Percentiles rank a stretch among this genome's conserved stretches.
Conservation (phyloP, 2,888 invertebrate genomes). For the Erpobdella octoculata region DNA sequence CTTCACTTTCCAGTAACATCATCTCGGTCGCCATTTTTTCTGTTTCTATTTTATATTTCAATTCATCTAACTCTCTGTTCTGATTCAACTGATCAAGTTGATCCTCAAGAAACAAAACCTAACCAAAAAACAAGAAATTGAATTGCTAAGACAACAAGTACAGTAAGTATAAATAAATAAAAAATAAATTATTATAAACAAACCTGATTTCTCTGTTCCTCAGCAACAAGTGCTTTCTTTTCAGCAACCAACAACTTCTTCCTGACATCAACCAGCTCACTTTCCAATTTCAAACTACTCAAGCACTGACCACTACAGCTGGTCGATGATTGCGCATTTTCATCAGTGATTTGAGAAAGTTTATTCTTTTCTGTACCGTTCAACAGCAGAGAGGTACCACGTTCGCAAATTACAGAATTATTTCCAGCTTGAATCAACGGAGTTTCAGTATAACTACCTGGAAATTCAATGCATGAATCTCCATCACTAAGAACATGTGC, state of each 20-base stretch:
- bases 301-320: not conserved
- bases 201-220: conserved; percentile 5
- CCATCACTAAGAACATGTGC: not conserved
- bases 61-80: conserved; percentile 8
- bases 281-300: not conserved
- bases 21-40: not conserved
- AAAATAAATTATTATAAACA: not conserved
- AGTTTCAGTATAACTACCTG: not conserved
- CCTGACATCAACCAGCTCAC: not conserved
- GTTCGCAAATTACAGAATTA: not conserved
- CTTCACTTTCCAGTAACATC: not conserved
- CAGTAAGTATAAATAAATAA: not conserved
- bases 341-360: not conserved
- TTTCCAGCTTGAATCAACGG: too few relatives aligned
- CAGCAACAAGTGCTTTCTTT: not conserved
- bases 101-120: conserved; percentile 24
- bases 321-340: not conserved
- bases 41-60: conserved; percentile 8
- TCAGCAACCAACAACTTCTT: not conserved
- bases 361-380: not conserved
- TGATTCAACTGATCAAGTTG: conserved; percentile 16
- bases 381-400: not conserved
- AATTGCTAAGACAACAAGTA: not conserved
- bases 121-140: not conserved
- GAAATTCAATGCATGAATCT: not conserved